Evolutionary conservation across 92 coral and sea anemone genomes (phyloP).

Genomic region (Zoanthus sansibaricus): DNA sequence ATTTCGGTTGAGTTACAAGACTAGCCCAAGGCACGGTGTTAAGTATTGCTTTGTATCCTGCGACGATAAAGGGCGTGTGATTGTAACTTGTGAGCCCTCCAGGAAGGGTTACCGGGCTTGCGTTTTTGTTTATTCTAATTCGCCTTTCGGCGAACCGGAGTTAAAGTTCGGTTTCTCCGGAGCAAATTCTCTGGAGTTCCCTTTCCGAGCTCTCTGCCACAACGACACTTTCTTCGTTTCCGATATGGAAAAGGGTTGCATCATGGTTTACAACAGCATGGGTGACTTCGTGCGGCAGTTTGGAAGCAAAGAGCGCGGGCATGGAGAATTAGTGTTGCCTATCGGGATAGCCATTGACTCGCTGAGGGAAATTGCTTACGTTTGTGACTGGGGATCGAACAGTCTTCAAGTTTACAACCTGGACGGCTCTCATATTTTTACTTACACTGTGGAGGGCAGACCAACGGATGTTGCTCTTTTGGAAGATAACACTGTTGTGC

Average conservation of each 20-base stretch:
- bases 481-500: conserved; percentile 71
- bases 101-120: conserved; percentile 77
- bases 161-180: conserved; percentile 82
- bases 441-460: conserved; percentile 81
- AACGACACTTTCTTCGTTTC: conserved; percentile 78
- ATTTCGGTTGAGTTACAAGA: conserved; percentile 81
- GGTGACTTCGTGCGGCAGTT: conserved; percentile 79
- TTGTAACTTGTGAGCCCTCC: conserved; percentile 90
- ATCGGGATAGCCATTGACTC: conserved; percentile 77
- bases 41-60: conserved; percentile 82
- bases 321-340: conserved; percentile 77
- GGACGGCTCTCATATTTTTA: conserved; percentile 70
- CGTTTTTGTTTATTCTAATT: conserved; percentile 79
- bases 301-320: conserved; percentile 59
- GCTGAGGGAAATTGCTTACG: conserved; percentile 54
- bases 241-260: conserved; percentile 91
- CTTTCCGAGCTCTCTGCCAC: conserved; percentile 84
- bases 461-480: conserved; percentile 85
- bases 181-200: conserved; percentile 73
- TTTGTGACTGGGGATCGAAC: conserved; percentile 93
- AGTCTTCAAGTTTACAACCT: conserved; percentile 79
- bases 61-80: conserved; percentile 69
- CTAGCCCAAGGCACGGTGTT: conserved; percentile 77
- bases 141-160: conserved; percentile 87
- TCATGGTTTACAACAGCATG: conserved; percentile 73